These are phyloP conservation scores for Cinclus mexicanus DNA, from an alignment of 2,113 vertebrate genomes.

Conservation along the genomic window DNA sequence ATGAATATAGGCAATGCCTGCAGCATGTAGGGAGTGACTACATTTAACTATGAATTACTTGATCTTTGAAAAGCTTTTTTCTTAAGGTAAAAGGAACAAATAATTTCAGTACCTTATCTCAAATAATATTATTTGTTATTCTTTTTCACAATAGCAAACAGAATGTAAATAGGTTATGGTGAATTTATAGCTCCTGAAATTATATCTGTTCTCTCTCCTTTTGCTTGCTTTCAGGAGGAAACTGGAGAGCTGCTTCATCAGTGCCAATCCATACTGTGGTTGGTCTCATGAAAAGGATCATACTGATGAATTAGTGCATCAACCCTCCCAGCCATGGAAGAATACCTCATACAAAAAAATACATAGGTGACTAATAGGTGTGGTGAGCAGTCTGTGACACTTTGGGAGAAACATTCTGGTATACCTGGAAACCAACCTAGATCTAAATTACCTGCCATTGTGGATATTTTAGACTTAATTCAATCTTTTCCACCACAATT, in stretches of 20 bases:
- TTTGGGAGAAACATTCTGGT: neutral
- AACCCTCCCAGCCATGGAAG: neutral
- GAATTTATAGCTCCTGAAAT: neutral
- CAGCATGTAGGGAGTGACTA: neutral
- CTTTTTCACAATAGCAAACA: neutral
- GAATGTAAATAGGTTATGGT: neutral
- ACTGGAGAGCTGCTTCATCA: constrained; percentile 49
- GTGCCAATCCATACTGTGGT: constrained; percentile 21
- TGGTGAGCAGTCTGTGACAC: neutral
- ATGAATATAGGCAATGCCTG: neutral
- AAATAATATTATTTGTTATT: neutral
- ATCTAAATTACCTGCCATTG: neutral
- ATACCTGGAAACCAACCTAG: neutral
- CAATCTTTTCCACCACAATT: neutral
- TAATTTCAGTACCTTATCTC: neutral
- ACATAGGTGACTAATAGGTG: neutral
- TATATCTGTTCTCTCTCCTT: neutral
- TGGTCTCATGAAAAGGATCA: constrained; percentile 33
- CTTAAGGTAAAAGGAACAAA: neutral
- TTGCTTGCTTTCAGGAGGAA: constrained; percentile 42
- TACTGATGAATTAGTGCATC: neutral
- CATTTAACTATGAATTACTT: neutral
- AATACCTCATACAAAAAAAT: neutral
- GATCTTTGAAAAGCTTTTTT: neutral
- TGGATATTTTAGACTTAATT: neutral